A percentile compares a stretch with the other conserved stretches of the same genome.
Evolutionary conservation across 1,140 invertebrate genomes (phyloP).

Genomic region (Eumeta japonica): DNA sequence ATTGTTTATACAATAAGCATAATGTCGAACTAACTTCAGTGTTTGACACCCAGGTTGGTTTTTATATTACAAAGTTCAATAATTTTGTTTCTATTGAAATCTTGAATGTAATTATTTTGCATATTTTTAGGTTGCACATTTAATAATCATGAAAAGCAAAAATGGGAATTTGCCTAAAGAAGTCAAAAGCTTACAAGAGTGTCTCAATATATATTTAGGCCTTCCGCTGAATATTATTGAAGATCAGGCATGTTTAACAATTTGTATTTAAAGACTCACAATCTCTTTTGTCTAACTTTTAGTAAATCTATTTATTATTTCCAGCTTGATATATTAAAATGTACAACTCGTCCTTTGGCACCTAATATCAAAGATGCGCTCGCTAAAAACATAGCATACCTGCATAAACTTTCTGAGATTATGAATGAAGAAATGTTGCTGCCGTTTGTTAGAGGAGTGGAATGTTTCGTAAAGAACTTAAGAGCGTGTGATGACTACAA

Average conservation of each 20-base stretch:
- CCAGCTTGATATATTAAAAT: constrained; percentile 47
- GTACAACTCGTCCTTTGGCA: constrained; percentile 44
- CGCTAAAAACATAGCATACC: constrained; percentile 46
- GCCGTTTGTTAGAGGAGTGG: constrained; percentile 45
- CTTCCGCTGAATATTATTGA: constrained; percentile 33
- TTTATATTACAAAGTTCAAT: too few species aligned
- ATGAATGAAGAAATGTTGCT: constrained; percentile 49
- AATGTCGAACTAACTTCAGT: constrained; percentile 49
- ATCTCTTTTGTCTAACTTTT: not conserved
- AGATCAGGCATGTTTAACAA: constrained; percentile 35
- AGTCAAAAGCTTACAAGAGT: constrained; percentile 42
- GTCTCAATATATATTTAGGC: constrained; percentile 44
- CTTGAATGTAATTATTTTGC: not conserved
- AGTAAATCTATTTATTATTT: constrained; percentile 12
- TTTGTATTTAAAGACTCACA: not conserved
- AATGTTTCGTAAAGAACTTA: constrained; percentile 45
- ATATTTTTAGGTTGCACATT: constrained; percentile 43
- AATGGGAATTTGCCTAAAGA: constrained; percentile 30
- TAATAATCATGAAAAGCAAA: constrained; percentile 51
- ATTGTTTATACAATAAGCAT: constrained; percentile 54
- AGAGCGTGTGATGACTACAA: constrained; percentile 49
- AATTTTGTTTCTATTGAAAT: too few species aligned
- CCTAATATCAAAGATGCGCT: constrained; percentile 43
- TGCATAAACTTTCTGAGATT: constrained; percentile 46
- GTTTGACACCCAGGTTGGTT: constrained; percentile 55